A percentile compares a stretch with the other conserved stretches of the same genome.
These are phyloP conservation scores for Cantharis rufa DNA, from an alignment of 2,888 invertebrate genomes.

Conservation along the genomic window DNA sequence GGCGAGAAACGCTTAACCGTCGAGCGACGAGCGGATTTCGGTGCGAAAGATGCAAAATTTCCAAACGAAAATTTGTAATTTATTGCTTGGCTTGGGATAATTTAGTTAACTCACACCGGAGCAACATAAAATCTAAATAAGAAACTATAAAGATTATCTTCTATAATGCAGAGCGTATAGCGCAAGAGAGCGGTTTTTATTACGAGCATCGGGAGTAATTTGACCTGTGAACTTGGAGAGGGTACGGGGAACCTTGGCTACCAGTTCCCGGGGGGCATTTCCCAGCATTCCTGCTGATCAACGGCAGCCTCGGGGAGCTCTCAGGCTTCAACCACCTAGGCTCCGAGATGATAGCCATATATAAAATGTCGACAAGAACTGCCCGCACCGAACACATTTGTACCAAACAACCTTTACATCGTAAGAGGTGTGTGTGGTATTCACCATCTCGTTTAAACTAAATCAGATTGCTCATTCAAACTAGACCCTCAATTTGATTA, in stretches of 20 bases:
- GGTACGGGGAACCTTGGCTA: slow-evolving; percentile 37
- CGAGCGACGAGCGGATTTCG: background rate
- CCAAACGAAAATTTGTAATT: background rate
- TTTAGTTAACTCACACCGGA: background rate
- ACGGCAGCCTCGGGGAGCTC: slow-evolving; percentile 36
- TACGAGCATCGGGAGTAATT: slow-evolving; percentile 36
- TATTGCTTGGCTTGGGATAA: background rate
- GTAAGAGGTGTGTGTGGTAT: background rate
- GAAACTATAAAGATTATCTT: background rate
- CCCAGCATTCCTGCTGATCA: slow-evolving; percentile 41
- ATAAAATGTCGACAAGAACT: slow-evolving; percentile 4
- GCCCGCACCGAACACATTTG: slow-evolving; percentile 2
- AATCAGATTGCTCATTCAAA: background rate
- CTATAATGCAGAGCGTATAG: background rate
- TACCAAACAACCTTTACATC: background rate
- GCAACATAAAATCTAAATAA: background rate
- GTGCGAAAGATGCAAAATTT: background rate
- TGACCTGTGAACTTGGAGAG: slow-evolving; percentile 38
- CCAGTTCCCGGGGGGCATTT: slow-evolving; percentile 43
- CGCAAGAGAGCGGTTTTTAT: slow-evolving; percentile 13
- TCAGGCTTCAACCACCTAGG: slow-evolving; percentile 30
- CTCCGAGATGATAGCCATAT: slow-evolving; percentile 7
- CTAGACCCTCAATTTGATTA: background rate
- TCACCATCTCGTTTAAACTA: background rate
- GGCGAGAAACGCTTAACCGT: background rate